These are phyloP conservation scores for Caradrina kadenii DNA, from an alignment of 2,888 invertebrate genomes.

Conservation along the genomic window DNA sequence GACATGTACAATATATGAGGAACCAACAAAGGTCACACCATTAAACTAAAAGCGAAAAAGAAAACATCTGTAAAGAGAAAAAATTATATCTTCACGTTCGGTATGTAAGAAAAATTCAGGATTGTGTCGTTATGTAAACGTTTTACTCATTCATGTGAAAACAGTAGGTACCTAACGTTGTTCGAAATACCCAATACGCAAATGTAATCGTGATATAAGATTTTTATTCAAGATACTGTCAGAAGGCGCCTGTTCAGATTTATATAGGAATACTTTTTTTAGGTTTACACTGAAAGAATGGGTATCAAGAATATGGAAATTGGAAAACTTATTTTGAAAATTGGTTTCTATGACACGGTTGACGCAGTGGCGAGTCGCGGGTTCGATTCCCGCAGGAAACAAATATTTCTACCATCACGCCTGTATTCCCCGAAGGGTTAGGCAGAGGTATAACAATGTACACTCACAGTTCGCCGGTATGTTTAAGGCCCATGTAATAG, in stretches of 20 bases:
- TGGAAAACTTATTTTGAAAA: slow-evolving; percentile 6
- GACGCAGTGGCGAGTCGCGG: no score
- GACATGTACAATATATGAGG: neutral
- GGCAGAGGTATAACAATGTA: no score
- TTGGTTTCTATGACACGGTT: neutral
- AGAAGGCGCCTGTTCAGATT: slow-evolving; percentile 58
- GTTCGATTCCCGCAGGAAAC: no score
- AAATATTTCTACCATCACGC: no score
- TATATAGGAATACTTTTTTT: slow-evolving; percentile 43
- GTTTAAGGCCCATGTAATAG: no score
- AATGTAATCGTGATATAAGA: slow-evolving; percentile 66
- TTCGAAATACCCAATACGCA: slow-evolving; percentile 61
- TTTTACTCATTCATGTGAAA: slow-evolving; percentile 50
- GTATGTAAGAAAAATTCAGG: neutral
- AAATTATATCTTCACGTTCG: neutral
- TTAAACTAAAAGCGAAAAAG: neutral
- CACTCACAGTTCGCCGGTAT: no score
- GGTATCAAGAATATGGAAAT: neutral
- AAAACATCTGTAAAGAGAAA: neutral
- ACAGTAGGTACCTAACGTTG: slow-evolving; percentile 27
- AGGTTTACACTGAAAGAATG: slow-evolving; percentile 4
- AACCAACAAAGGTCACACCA: neutral
- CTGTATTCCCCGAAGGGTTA: no score
- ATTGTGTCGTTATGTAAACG: slow-evolving; percentile 21
- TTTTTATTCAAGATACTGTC: slow-evolving; percentile 64